Conservation (phyloP, 1,140 invertebrate genomes). For the Asobara japonica region DNA sequence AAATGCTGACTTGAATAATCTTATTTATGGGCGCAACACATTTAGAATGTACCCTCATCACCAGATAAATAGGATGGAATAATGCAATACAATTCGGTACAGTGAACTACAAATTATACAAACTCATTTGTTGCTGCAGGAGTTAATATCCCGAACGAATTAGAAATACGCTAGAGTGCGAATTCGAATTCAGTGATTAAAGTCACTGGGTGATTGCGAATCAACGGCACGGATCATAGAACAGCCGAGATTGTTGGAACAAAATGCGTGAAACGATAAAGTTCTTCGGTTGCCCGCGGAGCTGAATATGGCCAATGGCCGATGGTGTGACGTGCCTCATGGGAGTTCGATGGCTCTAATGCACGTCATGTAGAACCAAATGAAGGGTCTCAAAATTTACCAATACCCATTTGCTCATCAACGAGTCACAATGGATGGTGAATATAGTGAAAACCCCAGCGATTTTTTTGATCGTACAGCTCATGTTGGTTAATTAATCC, state of each 20-base stretch:
- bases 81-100: background rate
- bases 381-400: background rate
- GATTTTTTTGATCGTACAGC: background rate
- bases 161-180: background rate
- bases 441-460: background rate
- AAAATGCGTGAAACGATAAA: slow-evolving; percentile 1
- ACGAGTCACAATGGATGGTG: background rate
- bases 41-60: background rate
- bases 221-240: slow-evolving; percentile 1
- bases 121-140: background rate
- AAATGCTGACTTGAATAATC: too few relatives aligned
- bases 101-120: background rate
- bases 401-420: background rate
- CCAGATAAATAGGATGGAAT: background rate
- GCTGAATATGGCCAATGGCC: background rate
- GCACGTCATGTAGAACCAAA: background rate
- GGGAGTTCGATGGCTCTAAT: background rate
- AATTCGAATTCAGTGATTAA: background rate
- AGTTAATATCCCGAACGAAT: background rate
- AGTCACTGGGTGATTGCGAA: background rate
- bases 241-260: background rate
- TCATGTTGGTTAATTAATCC: background rate
- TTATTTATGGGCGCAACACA: too few relatives aligned
- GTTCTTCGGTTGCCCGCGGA: background rate
- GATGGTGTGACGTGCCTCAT: background rate